Base-by-base conservation (phyloP, 2,888 invertebrate species). In the Tubulanus polymorphus region DNA sequence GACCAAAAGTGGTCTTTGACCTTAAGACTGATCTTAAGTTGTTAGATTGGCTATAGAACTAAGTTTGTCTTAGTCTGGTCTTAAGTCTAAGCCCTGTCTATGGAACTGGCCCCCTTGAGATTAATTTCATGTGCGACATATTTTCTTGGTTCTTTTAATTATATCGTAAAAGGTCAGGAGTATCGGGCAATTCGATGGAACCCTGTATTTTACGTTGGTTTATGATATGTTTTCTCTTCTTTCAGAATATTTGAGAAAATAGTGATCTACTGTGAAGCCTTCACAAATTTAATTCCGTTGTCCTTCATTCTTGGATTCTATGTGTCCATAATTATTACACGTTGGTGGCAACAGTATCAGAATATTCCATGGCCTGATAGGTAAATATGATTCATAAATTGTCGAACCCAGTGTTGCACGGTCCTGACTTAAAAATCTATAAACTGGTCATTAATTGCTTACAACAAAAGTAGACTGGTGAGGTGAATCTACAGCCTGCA, bases 301-400 rank as follows among this genome's bases (percentile, higher is more conserved):
- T 70, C 75, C 25, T 76, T 76, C 54, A 70, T 76, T 15, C 63
- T 76, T 20, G 76, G 76, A n/a, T 75, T 76, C 60, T 76, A 77
- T 57, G 75, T 76, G 20, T 68, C 75, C 5, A 70, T 76, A 48
- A 71, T 74, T 25, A 73, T 76, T 29, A 70, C 67, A 2, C 67
- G 76, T 45, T 76, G 75, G 73, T 74, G 75, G 74, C 63, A 65
- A 37, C 68, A 74, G 51, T 74, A 65, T 62, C 65, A 70, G 60
- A 60, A 62, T 51, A 71, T 74, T 51, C 74, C 74, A 1, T 74
- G 74, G 74, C 74, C 74, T 1, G 74, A 74, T 57, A 68, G 70
- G 75, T 72, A 62, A n/a, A 49, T 32, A n/a, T 32, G n/a, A 32
- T 10, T 10, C 10, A 32, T 32, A n/a, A 32, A 12, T 32, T 32